Percentiles rank a stretch among this genome's conserved stretches.
Conservation (phyloP, 2,797 vertebrate species). For the Sciurus carolinensis region DNA sequence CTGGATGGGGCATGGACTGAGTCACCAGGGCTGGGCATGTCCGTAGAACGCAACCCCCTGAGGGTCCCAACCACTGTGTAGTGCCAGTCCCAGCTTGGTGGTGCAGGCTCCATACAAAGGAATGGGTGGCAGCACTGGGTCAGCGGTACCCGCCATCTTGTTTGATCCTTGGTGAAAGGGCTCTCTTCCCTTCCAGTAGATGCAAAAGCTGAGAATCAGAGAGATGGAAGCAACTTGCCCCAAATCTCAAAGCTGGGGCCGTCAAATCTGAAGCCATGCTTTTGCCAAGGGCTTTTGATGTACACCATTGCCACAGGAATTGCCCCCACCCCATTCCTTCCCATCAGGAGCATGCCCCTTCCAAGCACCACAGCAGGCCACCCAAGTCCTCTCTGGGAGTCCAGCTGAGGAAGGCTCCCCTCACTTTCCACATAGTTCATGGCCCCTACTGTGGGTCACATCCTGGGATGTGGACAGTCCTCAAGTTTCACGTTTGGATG, state of each 20-base stretch:
- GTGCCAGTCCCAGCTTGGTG: not conserved
- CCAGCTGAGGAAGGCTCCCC: not conserved
- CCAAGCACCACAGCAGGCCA: too few species aligned
- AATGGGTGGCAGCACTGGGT: not conserved
- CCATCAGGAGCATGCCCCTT: not conserved
- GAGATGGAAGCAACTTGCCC: not conserved
- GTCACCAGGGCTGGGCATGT: not conserved
- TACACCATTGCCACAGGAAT: fast-evolving
- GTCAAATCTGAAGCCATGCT: not conserved
- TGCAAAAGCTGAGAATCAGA: not conserved
- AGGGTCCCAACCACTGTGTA: not conserved
- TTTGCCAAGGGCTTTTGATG: not conserved
- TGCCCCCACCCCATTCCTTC: not conserved
- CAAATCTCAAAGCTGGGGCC: not conserved
- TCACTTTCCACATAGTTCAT: not conserved
- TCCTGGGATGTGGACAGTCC: not conserved
- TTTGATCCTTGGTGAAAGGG: not conserved
- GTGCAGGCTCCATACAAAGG: not conserved
- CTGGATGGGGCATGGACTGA: not conserved
- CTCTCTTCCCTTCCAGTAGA: not conserved
- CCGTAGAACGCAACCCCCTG: not conserved
- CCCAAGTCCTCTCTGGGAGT: not conserved
- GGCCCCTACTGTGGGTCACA: not conserved
- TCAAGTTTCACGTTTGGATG: not conserved
- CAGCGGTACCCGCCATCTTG: fast-evolving